These are phyloP conservation scores for Acanthopagrus latus DNA, from an alignment of 2,797 vertebrate species.

Conservation along the genomic window DNA sequence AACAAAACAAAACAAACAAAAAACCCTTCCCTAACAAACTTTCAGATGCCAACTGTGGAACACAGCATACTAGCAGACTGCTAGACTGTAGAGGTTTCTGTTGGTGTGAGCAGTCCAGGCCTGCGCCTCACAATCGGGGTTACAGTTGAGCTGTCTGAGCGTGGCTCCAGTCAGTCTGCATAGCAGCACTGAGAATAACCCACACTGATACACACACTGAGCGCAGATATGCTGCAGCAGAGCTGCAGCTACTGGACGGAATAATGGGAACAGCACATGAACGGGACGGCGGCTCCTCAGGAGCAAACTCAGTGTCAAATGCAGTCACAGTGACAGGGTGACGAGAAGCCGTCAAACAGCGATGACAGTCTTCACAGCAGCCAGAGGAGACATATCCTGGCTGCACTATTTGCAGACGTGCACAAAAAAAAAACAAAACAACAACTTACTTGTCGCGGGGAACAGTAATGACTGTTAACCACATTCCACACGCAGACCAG, in stretches of 20 bases:
- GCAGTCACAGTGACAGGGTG: background rate
- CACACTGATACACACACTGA: slow-evolving; percentile 63
- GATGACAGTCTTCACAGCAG: background rate
- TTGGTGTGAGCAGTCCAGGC: slow-evolving; percentile 39
- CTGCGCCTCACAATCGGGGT: slow-evolving; percentile 30
- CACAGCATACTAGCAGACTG: slow-evolving; percentile 7
- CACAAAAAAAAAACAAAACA: background rate
- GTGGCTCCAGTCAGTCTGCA: slow-evolving; percentile 81
- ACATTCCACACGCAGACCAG: background rate
- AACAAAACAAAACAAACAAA: background rate
- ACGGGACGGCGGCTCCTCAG: background rate
- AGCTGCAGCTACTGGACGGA: slow-evolving; percentile 48
- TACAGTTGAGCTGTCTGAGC: slow-evolving; percentile 64
- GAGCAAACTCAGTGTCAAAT: background rate
- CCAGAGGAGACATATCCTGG: background rate
- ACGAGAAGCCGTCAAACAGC: background rate
- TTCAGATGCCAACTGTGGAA: slow-evolving; percentile 34
- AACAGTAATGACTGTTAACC: background rate
- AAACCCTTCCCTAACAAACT: background rate
- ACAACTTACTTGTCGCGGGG: background rate
- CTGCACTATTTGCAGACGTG: background rate
- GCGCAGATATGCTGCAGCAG: slow-evolving; percentile 31
- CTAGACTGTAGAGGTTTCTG: slow-evolving; percentile 17
- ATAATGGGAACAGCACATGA: slow-evolving; percentile 26
- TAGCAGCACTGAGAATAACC: slow-evolving; percentile 79